Base-by-base conservation (phyloP, 2,888 invertebrate species). In the Psococerastis gibbosa region DNA sequence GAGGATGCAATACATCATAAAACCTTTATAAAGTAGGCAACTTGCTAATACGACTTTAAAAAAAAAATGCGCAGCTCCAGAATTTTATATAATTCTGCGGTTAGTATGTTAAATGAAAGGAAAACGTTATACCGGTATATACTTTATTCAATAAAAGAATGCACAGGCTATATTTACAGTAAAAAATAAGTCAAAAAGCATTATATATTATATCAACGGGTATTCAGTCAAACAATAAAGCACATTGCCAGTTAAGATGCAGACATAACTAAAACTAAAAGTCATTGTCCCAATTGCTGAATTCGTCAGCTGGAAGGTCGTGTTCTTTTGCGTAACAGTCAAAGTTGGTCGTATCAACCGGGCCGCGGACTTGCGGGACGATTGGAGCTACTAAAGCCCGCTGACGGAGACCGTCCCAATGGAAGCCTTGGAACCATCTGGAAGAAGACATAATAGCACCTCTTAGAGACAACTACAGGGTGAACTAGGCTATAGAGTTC, bases 361-460 rank as follows among this genome's bases (percentile, higher is more conserved):
- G 70, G 48, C 71, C 66, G 48, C 64, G 61, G 2, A 78, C 68
- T 51, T 66, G 64, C 15, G 68, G 65, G 32, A 68, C 59, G 35
- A 66, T 62, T 2, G 72, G 71, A 1, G 74, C 68, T 46, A 64
- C 61, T 16, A 75, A 54, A 1, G 66, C 67, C 46, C 68, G 58
- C 15, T 60, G 56, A 43, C 63, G 56, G n/a, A 75, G 58, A 23
- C 77, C 76, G 49, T 75, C 73, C 78, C 78, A 80, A 55, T 79
- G 77, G 57, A 79, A 80, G 20, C 78, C 77, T 64, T 78, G 75
- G 56, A 77, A 79, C 77, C 78, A 79, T 52, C 77, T 76, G 55
- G 2, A 60, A 59, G 47, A 17, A 34, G 38, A 44, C 46, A 34
- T 43, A 45, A 16, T 5, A 15, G n/a, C n/a, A n/a, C n/a, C n/a